A percentile compares a stretch with the other conserved stretches of the same genome.
Conservation (phyloP, 2,888 invertebrate genomes). For the Ophonus ardosiacus region DNA sequence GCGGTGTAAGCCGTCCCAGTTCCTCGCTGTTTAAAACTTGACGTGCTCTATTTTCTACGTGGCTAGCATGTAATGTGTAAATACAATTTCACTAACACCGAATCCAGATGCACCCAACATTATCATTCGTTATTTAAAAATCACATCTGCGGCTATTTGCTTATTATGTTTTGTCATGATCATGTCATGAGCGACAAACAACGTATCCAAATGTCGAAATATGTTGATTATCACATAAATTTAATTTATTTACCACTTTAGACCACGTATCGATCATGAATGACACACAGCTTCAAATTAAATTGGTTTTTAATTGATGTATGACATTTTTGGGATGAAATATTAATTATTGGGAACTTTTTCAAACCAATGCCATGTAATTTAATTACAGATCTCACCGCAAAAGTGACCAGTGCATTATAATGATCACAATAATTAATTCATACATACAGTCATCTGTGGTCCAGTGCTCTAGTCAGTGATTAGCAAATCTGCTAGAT, state of each 20-base stretch:
- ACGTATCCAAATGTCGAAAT: neutral
- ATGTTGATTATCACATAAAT: conserved; percentile 12
- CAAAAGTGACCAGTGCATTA: neutral
- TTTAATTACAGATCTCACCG: neutral
- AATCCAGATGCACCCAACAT: conserved; percentile 3
- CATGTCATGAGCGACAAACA: neutral
- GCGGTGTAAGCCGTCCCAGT: conserved; percentile 27
- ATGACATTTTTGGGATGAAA: neutral
- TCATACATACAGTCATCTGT: neutral
- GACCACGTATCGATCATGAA: neutral
- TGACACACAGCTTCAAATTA: neutral
- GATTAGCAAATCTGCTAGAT: too few species aligned
- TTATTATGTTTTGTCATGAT: neutral
- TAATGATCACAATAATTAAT: neutral
- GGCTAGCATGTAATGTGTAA: conserved; percentile 2
- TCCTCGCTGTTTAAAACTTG: conserved; percentile 22
- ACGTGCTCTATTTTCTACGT: conserved; percentile 31
- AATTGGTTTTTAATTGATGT: conserved; percentile 10
- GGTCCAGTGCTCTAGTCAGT: too few species aligned
- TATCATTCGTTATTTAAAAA: neutral
- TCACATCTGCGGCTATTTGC: neutral
- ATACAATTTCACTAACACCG: conserved; percentile 7
- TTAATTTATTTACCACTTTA: conserved; percentile 6
- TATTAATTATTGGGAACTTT: neutral
- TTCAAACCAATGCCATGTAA: neutral